Base-by-base conservation (phyloP, 1,140 invertebrate species). In the Philaenus spumarius region DNA sequence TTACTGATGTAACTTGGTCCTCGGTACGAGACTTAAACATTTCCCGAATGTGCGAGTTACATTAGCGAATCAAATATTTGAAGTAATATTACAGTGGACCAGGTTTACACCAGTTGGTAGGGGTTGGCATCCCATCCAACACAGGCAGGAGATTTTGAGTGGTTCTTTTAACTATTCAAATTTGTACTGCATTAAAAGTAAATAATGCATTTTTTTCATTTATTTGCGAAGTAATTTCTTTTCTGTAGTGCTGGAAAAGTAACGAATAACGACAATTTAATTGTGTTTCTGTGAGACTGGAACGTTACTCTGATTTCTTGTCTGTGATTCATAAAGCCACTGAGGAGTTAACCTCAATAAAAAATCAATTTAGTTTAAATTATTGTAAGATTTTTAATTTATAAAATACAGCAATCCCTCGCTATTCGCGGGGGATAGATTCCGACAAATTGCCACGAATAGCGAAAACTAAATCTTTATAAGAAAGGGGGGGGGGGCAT, bases 61-160 rank as follows among this genome's bases (percentile, higher is more conserved):
- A n/a, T n/a, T n/a, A n/a, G n/a, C n/a, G n/a, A n/a, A n/a, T n/a
- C n/a, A n/a, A n/a, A n/a, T n/a, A n/a, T n/a, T n/a, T n/a, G n/a
- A n/a, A n/a, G 2, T 34, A n/a, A n/a, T 39, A 4, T 9, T 4
- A 23, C 14, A 37, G 39, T n/a, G 14, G 37, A 42, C n/a, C 45
- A 17, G 15, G 12, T 17, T 17, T 54, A 23, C 62, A 58, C 40
- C 57, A 58, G 60, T 62, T 70, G 78, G 78, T 80, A 71, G 78
- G 78, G 77, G 77, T 79, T 80, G 77, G 78, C 78, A 78, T 79
- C 78, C 78, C 78, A 79, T 79, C 78, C 78, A 75, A 37, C 58
- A 42, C 46, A 43, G 34, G 15, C 58, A 60, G 55, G 19, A 52
- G 15, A 55, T 43, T 61, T 42, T 30, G 55, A 14, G 5, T 66